Percentiles rank a stretch among this genome's conserved stretches.
Conservation (phyloP, 1,140 invertebrate species). For the Coboldia fuscipes region DNA sequence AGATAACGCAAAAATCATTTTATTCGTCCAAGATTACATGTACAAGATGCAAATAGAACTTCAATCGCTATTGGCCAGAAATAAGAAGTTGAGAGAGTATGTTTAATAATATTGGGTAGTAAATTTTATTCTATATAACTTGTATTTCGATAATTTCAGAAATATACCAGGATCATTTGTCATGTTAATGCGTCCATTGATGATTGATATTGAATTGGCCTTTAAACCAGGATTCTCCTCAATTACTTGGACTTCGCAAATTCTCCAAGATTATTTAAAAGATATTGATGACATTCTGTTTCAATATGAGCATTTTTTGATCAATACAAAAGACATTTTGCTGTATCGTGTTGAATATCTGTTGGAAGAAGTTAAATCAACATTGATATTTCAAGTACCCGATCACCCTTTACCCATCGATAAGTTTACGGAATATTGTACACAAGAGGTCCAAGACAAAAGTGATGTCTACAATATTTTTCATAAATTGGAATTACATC, state of each 20-base stretch:
- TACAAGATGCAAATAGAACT: constrained; percentile 30
- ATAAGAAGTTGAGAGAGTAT: constrained; percentile 31
- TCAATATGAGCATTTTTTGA: constrained; percentile 10
- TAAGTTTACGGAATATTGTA: constrained; percentile 36
- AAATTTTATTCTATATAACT: constrained; percentile 12
- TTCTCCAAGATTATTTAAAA: constrained; percentile 47
- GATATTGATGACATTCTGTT: constrained; percentile 22
- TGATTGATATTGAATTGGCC: constrained; percentile 40
- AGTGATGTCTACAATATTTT: too few species aligned
- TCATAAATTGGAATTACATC: too few species aligned
- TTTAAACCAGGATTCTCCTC: constrained; percentile 55
- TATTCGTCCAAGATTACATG: constrained; percentile 42
- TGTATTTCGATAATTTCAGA: too few species aligned
- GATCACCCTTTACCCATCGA: constrained; percentile 38
- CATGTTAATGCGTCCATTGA: constrained; percentile 27
- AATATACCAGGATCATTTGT: too few species aligned
- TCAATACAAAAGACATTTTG: constrained; percentile 43
- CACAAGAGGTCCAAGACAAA: too few species aligned
- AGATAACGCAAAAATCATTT: constrained; percentile 37
- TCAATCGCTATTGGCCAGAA: constrained; percentile 30
- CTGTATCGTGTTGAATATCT: constrained; percentile 51
- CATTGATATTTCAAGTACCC: constrained; percentile 39
- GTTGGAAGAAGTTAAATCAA: constrained; percentile 37
- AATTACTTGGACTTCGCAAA: constrained; percentile 60
- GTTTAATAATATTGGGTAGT: too few species aligned